These are phyloP conservation scores for Epirrhoe tristata DNA, from an alignment of 2,888 invertebrate species.

Conservation along the genomic window DNA sequence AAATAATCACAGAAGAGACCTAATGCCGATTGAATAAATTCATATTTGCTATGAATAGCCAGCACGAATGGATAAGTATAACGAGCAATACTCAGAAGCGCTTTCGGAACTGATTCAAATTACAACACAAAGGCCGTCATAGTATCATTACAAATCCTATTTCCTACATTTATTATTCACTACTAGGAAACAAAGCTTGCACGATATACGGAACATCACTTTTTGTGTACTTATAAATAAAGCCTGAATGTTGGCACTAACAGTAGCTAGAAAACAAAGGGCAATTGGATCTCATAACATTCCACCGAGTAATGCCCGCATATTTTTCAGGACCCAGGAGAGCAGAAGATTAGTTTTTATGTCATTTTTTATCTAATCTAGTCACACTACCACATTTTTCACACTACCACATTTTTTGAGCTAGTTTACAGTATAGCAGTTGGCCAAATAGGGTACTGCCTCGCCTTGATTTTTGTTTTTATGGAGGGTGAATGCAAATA, in stretches of 20 bases:
- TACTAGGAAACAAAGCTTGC: not conserved
- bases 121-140: not conserved
- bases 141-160: not conserved
- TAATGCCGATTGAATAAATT: no score
- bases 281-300: conserved; percentile 36
- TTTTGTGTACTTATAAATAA: conserved; percentile 1
- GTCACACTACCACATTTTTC: not conserved
- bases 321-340: conserved; percentile 41
- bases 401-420: not conserved
- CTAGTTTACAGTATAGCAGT: not conserved
- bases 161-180: not conserved
- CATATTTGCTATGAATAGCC: no score
- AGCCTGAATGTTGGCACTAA: not conserved
- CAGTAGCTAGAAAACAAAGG: conserved; percentile 28
- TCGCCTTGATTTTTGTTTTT: no score
- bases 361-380: not conserved
- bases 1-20: no score
- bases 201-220: not conserved
- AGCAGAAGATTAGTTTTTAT: conserved; percentile 29
- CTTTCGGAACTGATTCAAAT: no score
- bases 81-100: no score
- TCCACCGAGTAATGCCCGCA: conserved; percentile 31
- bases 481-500: no score
- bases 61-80: no score
- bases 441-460: no score